These are phyloP conservation scores for Spinibarbus caldwelli DNA, from an alignment of 2,797 vertebrate species.

Conservation along the genomic window DNA sequence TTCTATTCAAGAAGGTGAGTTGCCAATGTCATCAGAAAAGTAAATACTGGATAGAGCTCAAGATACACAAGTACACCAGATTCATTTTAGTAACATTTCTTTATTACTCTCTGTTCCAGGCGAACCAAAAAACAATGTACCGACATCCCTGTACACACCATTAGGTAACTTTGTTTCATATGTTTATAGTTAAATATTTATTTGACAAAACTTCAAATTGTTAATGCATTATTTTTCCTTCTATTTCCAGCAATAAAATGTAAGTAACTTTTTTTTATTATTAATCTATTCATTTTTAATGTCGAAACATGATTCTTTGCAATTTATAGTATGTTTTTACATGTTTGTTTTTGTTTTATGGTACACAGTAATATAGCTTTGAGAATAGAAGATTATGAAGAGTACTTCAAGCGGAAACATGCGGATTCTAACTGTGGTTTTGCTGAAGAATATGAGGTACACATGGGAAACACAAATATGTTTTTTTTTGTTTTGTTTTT, in stretches of 20 bases:
- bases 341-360: slow-evolving; percentile 31
- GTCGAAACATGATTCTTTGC: too few species aligned
- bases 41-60: background rate
- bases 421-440: slow-evolving; percentile 95
- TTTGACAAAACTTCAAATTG: background rate
- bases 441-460: slow-evolving; percentile 94
- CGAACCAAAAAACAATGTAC: slow-evolving; percentile 60
- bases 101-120: slow-evolving; percentile 59
- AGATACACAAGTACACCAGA: background rate
- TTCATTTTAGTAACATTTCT: background rate
- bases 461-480: slow-evolving; percentile 64
- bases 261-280: slow-evolving; percentile 66
- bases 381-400: slow-evolving; percentile 86
- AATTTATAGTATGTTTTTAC: background rate
- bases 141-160: slow-evolving; percentile 73
- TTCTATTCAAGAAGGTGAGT: slow-evolving; percentile 75
- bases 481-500: background rate
- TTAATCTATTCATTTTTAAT: background rate
- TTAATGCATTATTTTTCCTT: slow-evolving; percentile 39
- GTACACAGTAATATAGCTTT: slow-evolving; percentile 81
- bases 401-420: slow-evolving; percentile 90
- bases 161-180: slow-evolving; percentile 69
- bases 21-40: background rate
- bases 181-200: background rate
- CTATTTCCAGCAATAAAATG: slow-evolving; percentile 72